A percentile compares a stretch with the other conserved stretches of the same genome.
Conservation (phyloP, 1,140 invertebrate species). For the Apis dorsata region DNA sequence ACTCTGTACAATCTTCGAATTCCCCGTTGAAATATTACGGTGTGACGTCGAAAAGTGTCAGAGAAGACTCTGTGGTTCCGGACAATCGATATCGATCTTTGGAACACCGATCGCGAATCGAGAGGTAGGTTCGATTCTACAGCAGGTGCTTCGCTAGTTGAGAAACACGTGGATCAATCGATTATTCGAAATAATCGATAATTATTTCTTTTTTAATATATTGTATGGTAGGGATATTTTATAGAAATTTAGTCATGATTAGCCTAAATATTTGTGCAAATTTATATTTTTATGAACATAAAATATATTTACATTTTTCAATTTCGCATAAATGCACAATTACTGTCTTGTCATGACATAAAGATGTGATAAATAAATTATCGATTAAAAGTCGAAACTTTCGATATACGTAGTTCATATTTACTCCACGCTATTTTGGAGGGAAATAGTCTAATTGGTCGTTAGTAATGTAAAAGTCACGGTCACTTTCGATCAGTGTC, state of each 20-base stretch:
- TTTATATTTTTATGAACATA: too few species aligned
- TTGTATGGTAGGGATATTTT: not conserved
- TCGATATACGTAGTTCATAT: not conserved
- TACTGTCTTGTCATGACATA: too few species aligned
- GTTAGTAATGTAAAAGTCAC: not conserved
- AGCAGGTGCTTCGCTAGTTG: slow-evolving; percentile 12
- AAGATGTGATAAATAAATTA: too few species aligned
- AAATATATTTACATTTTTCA: too few species aligned
- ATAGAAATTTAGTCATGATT: not conserved
- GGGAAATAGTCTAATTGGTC: not conserved
- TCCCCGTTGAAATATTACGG: not conserved
- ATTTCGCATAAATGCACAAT: too few species aligned
- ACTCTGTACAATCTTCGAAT: not conserved
- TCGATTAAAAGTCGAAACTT: not conserved
- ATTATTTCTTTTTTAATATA: not conserved
- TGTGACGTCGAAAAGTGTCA: not conserved
- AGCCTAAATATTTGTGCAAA: too few species aligned
- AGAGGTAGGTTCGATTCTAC: slow-evolving; percentile 12
- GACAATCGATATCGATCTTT: not conserved
- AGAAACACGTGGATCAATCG: slow-evolving; percentile 29
- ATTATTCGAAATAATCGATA: not conserved
- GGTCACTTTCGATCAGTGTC: not conserved
- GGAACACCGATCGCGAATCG: not conserved
- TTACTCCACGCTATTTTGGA: not conserved
- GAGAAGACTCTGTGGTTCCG: not conserved